These are phyloP conservation scores for Neosilurus hyrtlii DNA, from an alignment of 2,797 vertebrate genomes.

Conservation along the genomic window DNA sequence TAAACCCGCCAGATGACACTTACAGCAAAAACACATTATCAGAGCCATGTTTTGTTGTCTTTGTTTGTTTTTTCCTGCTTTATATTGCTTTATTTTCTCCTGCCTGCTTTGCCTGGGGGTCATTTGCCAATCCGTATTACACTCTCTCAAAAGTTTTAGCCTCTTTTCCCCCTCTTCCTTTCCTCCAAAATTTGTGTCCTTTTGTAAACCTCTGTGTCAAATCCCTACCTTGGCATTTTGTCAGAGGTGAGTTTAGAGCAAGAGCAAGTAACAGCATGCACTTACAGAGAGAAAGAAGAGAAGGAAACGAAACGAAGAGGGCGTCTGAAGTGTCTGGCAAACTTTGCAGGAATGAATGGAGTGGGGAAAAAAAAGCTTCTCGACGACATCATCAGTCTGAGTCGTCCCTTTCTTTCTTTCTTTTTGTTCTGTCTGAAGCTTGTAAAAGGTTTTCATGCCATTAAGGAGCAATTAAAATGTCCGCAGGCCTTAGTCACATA, in stretches of 20 bases:
- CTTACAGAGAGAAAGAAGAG: conserved; percentile 64
- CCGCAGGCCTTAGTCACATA: conserved; percentile 20
- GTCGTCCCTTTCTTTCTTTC: background rate
- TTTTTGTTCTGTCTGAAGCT: conserved; percentile 38
- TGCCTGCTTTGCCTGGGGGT: conserved; percentile 73
- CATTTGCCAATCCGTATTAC: conserved; percentile 73
- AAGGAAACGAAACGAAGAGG: conserved; percentile 55
- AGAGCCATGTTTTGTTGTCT: conserved; percentile 71
- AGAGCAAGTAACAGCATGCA: conserved; percentile 65
- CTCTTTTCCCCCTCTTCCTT: conserved; percentile 18
- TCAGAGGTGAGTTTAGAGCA: conserved; percentile 70
- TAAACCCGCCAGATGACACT: conserved; percentile 75
- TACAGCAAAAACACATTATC: conserved; percentile 78
- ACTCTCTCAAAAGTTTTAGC: conserved; percentile 30
- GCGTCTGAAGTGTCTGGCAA: conserved; percentile 75
- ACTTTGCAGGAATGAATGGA: conserved; percentile 50
- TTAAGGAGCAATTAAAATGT: conserved; percentile 36
- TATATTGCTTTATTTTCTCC: conserved; percentile 59
- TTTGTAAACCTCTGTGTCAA: conserved; percentile 72
- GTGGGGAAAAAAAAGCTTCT: conserved; percentile 60
- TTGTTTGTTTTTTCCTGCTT: conserved; percentile 53
- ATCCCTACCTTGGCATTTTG: conserved; percentile 70
- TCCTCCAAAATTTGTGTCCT: conserved; percentile 48
- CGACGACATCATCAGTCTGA: conserved; percentile 69
- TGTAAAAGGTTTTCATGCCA: conserved; percentile 35